Conservation (phyloP, 23 tunicate species). For the Aplidium turbinatum region DNA sequence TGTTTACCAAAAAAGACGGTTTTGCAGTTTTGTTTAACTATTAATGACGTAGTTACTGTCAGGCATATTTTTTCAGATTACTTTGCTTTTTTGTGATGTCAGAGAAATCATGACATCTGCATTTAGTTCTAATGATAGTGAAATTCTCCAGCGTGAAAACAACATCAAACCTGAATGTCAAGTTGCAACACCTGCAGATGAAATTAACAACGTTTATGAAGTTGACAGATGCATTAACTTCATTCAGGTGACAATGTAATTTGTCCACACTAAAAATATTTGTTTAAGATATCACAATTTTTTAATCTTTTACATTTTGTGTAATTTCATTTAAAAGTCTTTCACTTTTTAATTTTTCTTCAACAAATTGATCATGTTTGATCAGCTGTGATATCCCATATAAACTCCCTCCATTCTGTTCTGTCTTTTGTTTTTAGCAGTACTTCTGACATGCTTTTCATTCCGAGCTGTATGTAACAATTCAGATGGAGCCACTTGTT, state of each 20-base stretch:
- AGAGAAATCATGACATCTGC: slow-evolving; percentile 5
- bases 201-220: slow-evolving; percentile 20
- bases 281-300: neutral
- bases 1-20: too few species aligned
- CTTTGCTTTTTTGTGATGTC: too few species aligned
- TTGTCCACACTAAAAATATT: neutral
- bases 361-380: neutral
- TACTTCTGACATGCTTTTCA: too few species aligned
- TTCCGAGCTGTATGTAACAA: too few species aligned
- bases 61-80: too few species aligned
- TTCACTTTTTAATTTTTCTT: neutral
- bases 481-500: too few species aligned
- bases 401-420: too few species aligned
- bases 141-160: slow-evolving; percentile 13
- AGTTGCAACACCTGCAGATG: neutral
- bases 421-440: too few species aligned
- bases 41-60: too few species aligned
- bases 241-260: slow-evolving; percentile 6
- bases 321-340: neutral
- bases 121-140: slow-evolving; percentile 27
- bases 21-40: too few species aligned
- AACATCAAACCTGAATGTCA: neutral
- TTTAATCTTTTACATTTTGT: neutral
- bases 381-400: too few species aligned
- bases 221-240: slow-evolving; percentile 15